phyloP scores from a whole-genome alignment of 2,888 invertebrate species.

The Stenurella melanura region DNA sequence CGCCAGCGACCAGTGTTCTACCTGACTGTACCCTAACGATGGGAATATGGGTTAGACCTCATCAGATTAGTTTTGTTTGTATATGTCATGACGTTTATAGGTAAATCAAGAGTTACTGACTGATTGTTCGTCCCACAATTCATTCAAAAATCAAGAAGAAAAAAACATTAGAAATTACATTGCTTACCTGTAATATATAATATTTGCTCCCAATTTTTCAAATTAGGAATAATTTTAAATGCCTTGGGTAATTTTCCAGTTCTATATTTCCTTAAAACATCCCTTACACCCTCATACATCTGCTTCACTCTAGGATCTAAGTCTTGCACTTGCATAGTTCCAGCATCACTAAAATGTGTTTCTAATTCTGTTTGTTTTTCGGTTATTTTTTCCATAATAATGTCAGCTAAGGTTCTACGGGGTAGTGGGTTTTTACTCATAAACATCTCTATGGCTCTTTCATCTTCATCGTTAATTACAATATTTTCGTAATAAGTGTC shows the following conservation, averaged over 20 bases:
- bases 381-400: conserved; percentile 93
- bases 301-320: conserved; percentile 88
- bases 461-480: conserved; percentile 91
- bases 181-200: conserved; percentile 81
- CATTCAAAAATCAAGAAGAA: no score
- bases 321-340: conserved; percentile 85
- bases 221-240: conserved; percentile 95
- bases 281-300: conserved; percentile 93
- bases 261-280: conserved; percentile 91
- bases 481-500: conserved; percentile 82
- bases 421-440: conserved; percentile 79
- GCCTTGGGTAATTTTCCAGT: conserved; percentile 98
- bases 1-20: no score
- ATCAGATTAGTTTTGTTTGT: no score
- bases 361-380: conserved; percentile 94
- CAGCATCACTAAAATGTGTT: conserved; percentile 88
- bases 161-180: no score
- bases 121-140: no score
- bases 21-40: no score
- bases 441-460: conserved; percentile 89
- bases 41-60: no score
- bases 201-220: conserved; percentile 96
- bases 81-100: no score
- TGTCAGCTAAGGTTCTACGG: conserved; percentile 86
- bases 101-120: no score